Evolutionary conservation across 2,797 vertebrate species (phyloP).

Genomic region (Onychomys leucogaster): DNA sequence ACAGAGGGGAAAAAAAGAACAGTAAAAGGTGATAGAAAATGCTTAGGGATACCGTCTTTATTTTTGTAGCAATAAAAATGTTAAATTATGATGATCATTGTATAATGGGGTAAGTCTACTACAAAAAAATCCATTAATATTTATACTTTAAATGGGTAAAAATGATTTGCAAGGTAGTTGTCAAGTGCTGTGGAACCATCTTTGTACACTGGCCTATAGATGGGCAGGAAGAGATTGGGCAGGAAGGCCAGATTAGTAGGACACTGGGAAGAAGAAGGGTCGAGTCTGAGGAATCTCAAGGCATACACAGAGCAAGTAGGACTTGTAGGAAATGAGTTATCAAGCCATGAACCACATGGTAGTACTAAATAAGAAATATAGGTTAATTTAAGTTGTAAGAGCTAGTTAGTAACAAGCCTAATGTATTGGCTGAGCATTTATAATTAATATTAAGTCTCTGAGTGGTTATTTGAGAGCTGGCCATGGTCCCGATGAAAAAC

Average conservation of each 20-base stretch:
- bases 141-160: neutral
- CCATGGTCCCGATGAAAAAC: neutral
- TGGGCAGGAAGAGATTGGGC: neutral
- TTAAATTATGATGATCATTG: neutral
- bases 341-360: neutral
- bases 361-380: neutral
- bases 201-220: neutral
- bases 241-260: neutral
- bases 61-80: neutral
- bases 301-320: neutral
- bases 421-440: neutral
- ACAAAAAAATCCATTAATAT: neutral
- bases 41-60: neutral
- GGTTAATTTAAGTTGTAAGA: neutral
- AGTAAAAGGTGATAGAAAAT: neutral
- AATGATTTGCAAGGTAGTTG: neutral
- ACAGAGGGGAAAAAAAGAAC: neutral
- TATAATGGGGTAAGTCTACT: neutral
- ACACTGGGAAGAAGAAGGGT: neutral
- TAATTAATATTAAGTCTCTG: neutral
- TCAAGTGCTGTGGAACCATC: neutral
- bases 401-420: neutral
- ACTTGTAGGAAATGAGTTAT: neutral
- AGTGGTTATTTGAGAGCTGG: neutral
- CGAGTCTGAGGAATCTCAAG: neutral